These are phyloP conservation scores for Scolanthus callimorphus DNA, from an alignment of 92 coral and sea anemone genomes.

Conservation along the genomic window DNA sequence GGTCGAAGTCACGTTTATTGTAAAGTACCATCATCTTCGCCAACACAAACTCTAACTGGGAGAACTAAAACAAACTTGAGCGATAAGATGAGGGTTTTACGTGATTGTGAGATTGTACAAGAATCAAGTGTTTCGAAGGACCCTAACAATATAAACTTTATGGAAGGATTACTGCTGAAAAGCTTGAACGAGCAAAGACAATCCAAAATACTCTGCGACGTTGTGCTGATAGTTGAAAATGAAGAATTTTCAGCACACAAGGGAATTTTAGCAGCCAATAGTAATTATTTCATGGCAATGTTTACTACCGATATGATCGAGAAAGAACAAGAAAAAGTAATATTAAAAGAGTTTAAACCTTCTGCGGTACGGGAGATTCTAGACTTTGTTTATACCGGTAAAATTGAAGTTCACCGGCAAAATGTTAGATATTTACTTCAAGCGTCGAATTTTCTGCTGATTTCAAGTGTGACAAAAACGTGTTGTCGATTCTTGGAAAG, in stretches of 20 bases:
- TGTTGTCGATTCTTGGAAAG: conserved; percentile 69
- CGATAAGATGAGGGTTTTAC: no score
- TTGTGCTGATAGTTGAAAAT: conserved; percentile 58
- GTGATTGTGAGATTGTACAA: no score
- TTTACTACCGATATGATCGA: conserved; percentile 92
- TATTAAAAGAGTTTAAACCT: conserved; percentile 41
- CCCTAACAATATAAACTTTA: not conserved
- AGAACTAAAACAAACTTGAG: no score
- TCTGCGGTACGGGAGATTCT: conserved; percentile 54
- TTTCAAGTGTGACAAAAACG: conserved; percentile 46
- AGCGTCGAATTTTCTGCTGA: conserved; percentile 71
- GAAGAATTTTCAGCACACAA: conserved; percentile 84
- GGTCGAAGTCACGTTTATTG: conserved; percentile 1
- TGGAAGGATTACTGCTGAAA: conserved; percentile 13
- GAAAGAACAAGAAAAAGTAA: conserved; percentile 48
- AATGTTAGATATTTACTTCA: conserved; percentile 66
- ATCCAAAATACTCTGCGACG: conserved; percentile 69
- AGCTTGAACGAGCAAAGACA: conserved; percentile 66
- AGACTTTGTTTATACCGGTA: conserved; percentile 85
- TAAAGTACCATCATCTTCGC: no score
- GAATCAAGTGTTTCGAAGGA: not conserved
- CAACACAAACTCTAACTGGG: no score
- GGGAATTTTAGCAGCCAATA: conserved; percentile 85
- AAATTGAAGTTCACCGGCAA: conserved; percentile 44
- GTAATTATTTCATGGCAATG: conserved; percentile 80